phyloP scores from a whole-genome alignment of 2,888 invertebrate genomes.

The Melanotus villosus region DNA sequence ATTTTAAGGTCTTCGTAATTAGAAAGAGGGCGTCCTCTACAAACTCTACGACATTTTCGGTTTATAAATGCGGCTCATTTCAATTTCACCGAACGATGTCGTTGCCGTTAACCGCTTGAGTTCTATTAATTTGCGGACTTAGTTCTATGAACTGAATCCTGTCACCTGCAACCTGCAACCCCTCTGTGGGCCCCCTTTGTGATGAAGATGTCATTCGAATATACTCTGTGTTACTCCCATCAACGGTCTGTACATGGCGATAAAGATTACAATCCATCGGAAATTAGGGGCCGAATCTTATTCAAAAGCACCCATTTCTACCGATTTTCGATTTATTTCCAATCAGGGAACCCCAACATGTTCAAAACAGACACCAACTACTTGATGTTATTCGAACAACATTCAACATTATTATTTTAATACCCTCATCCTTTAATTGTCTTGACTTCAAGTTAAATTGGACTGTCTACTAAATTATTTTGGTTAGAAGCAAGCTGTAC shows the following conservation, averaged over 20 bases:
- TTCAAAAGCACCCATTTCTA: slow-evolving; percentile 39
- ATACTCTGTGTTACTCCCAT: slow-evolving; percentile 48
- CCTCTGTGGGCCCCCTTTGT: slow-evolving; percentile 40
- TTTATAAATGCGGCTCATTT: slow-evolving; percentile 15
- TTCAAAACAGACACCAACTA: too few species aligned
- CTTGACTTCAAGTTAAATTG: too few species aligned
- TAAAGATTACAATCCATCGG: slow-evolving; percentile 49
- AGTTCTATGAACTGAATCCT: slow-evolving; percentile 20
- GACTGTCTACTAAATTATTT: too few species aligned
- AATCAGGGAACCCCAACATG: slow-evolving; percentile 21
- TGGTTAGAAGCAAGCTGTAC: too few species aligned
- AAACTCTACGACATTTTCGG: slow-evolving; percentile 13
- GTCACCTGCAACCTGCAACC: slow-evolving; percentile 49
- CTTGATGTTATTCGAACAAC: too few species aligned
- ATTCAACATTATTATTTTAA: too few species aligned
- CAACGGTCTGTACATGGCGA: slow-evolving; percentile 44
- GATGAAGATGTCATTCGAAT: slow-evolving; percentile 50
- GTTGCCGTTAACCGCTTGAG: slow-evolving; percentile 27
- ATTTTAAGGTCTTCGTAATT: slow-evolving; percentile 25
- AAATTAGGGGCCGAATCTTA: slow-evolving; percentile 48
- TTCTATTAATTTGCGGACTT: slow-evolving; percentile 42
- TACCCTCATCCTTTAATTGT: too few species aligned
- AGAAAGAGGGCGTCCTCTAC: not conserved
- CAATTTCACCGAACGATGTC: slow-evolving; percentile 18
- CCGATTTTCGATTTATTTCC: slow-evolving; percentile 39